Base-by-base conservation (phyloP, 2,888 invertebrate genomes). In the Pristionchus exspectatus region DNA sequence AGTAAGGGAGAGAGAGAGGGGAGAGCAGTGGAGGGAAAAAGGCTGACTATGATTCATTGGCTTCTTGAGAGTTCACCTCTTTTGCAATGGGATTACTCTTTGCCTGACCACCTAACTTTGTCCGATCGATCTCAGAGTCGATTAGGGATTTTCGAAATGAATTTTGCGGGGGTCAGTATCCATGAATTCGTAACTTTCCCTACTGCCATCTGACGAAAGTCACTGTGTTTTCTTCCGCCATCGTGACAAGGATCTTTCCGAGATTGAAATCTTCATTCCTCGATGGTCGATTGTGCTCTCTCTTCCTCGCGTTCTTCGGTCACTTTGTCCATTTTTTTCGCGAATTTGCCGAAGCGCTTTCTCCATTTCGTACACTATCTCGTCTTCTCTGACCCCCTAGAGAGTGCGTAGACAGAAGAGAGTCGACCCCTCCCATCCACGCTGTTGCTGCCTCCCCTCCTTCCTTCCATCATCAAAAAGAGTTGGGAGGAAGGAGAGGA, bases 391-490 rank as follows among this genome's bases (percentile, higher is more conserved):
- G 44, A 30, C 63, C 72, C 16, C 72, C 24, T 4, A 33, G 30
- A 72, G 33, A 72, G 1, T 9, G 0, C 14, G 16, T 16, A 33
- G 72, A 72, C 24, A 72, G 63, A 24, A n/a, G 66, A 27, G 24
- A 66, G n/a, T 30, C 69, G 69, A 16, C 69, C 18, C 7, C 14
- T 69, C 27, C 12, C 30, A 14, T 44, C 33, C 72, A 33, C 72
- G 72, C 33, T 24, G 44, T 38, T 24, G 24, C 77, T 44, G 38
- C 18, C n/a, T 81, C 81, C 81, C 24, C 16, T 33, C 12, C 38
- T 33, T n/a, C 81, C 50, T 16, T 10, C 50, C 81, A 81, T 81
- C 81, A 81, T 81, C 81, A 81, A 81, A 81, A 50, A 50, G 69
- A 69, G 81, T 81, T 50, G 81, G 50, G 50, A 21, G n/a, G 10